These are phyloP conservation scores for Hystrix brachyura DNA, from an alignment of 2,113 vertebrate genomes.

Conservation along the genomic window DNA sequence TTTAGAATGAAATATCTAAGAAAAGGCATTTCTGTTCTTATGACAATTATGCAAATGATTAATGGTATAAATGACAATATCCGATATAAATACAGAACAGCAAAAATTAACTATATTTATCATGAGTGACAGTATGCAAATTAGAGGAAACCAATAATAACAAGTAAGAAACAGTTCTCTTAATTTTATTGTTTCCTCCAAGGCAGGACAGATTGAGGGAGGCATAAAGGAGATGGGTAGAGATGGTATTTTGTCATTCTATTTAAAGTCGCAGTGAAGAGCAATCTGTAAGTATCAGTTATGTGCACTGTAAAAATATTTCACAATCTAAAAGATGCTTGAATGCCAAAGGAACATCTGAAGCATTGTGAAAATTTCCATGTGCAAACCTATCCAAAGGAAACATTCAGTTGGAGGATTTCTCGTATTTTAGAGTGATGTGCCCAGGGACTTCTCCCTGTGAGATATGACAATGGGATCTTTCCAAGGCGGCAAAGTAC, in stretches of 20 bases:
- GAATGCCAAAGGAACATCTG: background rate
- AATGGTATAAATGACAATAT: conserved; percentile 88
- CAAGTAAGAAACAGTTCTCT: conserved; percentile 76
- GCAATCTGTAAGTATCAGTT: background rate
- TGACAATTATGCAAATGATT: conserved; percentile 89
- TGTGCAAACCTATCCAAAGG: background rate
- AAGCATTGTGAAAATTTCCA: background rate
- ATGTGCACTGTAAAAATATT: background rate
- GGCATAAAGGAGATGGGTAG: background rate
- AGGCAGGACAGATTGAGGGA: background rate
- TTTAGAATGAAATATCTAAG: conserved; percentile 88
- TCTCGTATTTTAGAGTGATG: background rate
- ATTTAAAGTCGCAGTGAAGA: background rate
- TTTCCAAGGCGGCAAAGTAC: background rate
- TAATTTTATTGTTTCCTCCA: conserved; percentile 69
- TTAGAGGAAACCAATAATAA: conserved; percentile 79
- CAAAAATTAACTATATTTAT: conserved; percentile 90
- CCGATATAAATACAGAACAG: conserved; percentile 87
- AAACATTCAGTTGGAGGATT: background rate
- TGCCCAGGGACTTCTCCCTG: too few relatives aligned
- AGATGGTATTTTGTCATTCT: background rate
- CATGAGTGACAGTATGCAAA: conserved; percentile 85
- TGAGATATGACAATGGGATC: background rate
- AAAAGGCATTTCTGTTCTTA: conserved; percentile 86
- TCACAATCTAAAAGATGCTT: conserved; percentile 3